phyloP scores from a whole-genome alignment of 1,140 invertebrate species.

The Drosophila setifemur region DNA sequence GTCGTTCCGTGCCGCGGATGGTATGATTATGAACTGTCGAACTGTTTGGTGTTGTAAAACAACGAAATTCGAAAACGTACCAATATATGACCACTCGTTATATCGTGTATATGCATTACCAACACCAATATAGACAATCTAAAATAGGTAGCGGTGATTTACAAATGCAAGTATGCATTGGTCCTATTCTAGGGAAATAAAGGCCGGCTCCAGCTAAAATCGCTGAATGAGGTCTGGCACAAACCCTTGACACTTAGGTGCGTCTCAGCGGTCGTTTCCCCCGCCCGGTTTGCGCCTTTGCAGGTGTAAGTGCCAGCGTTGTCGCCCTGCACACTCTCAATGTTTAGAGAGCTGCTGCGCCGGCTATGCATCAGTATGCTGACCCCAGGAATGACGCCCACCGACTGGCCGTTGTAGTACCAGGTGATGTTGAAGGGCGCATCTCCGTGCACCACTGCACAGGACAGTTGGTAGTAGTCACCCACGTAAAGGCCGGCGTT shows the following conservation, averaged over 20 bases:
- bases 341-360: constrained; percentile 88
- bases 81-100: no score
- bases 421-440: constrained; percentile 89
- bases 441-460: constrained; percentile 91
- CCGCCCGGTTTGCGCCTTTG: constrained; percentile 89
- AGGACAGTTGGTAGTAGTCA: constrained; percentile 89
- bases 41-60: no score
- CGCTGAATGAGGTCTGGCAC: constrained; percentile 23
- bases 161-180: constrained; percentile 29
- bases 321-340: constrained; percentile 87
- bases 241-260: constrained; percentile 85
- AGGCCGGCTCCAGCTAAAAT: background rate
- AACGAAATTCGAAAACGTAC: no score
- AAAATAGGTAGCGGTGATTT: constrained; percentile 1
- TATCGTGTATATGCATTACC: constrained; percentile 49
- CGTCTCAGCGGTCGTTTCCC: constrained; percentile 85
- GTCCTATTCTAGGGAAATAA: constrained; percentile 28
- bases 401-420: constrained; percentile 88
- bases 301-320: constrained; percentile 88
- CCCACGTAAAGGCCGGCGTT: constrained; percentile 91
- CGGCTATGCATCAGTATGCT: constrained; percentile 81
- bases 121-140: constrained; percentile 49
- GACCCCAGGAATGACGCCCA: constrained; percentile 60
- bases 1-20: no score
- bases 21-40: no score